A percentile compares a stretch with the other conserved stretches of the same genome.
These are phyloP conservation scores for Leptatherina wallacei DNA, from an alignment of 2,797 vertebrate genomes.

Conservation along the genomic window DNA sequence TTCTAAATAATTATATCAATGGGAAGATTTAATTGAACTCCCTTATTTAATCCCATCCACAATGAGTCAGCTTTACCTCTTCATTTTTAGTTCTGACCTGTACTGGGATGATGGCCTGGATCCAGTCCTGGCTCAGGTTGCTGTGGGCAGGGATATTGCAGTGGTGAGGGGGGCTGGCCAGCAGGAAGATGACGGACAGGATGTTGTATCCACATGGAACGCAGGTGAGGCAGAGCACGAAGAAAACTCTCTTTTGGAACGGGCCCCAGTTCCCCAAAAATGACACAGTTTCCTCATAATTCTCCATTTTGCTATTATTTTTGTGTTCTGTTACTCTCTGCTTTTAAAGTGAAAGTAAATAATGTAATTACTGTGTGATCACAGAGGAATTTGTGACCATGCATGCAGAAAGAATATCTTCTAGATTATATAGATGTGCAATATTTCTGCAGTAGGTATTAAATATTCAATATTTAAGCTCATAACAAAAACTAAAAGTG, in stretches of 20 bases:
- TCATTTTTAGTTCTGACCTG: conserved; percentile 54
- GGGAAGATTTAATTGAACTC: background rate
- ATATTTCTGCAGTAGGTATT: background rate
- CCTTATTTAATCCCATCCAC: background rate
- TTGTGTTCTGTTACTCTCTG: background rate
- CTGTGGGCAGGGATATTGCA: conserved; percentile 51
- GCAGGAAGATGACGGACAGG: conserved; percentile 60
- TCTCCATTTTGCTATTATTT: conserved; percentile 43
- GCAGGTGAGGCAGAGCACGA: conserved; percentile 43
- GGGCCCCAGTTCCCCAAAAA: conserved; percentile 65
- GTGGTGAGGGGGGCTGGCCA: conserved; percentile 59
- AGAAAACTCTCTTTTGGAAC: conserved; percentile 58
- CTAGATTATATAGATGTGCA: background rate
- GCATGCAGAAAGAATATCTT: background rate
- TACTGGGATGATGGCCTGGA: conserved; percentile 59
- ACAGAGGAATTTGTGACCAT: background rate
- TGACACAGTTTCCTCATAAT: conserved; percentile 60
- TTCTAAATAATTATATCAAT: no score
- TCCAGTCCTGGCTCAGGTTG: conserved; percentile 71
- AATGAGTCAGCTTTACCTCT: background rate
- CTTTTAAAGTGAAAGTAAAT: background rate
- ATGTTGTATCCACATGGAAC: conserved; percentile 57
- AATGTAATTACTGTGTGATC: background rate
- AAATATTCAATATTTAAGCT: background rate
- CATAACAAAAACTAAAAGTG: background rate